Percentiles rank a stretch among this genome's conserved stretches.
phyloP scores from a whole-genome alignment of 2,797 vertebrate species.

The Thunnus albacares region DNA sequence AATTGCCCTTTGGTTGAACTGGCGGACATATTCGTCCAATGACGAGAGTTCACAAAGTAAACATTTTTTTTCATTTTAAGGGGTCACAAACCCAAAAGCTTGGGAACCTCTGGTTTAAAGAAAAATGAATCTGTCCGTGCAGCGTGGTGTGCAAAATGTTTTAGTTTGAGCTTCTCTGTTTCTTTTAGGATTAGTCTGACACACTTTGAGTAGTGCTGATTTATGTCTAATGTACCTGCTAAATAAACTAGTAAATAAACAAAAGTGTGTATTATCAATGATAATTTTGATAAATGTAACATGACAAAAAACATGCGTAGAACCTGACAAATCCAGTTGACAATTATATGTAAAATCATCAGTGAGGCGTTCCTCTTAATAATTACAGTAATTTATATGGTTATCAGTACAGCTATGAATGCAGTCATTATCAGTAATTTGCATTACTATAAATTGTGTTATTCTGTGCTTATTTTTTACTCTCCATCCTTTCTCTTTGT shows the following conservation, averaged over 20 bases:
- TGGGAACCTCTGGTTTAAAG: not conserved
- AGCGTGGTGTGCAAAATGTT: too few relatives aligned
- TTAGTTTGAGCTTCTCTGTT: too few relatives aligned
- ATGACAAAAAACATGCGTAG: not conserved
- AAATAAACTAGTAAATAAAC: too few relatives aligned
- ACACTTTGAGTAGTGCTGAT: not conserved
- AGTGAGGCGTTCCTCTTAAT: not conserved
- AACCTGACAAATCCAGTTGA: not conserved
- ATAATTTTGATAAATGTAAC: not conserved
- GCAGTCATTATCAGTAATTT: not conserved
- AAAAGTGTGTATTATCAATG: not conserved
- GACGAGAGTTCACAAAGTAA: too few relatives aligned
- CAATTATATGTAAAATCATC: not conserved
- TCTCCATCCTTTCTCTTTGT: conserved; percentile 3
- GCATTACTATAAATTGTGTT: conserved; percentile 6
- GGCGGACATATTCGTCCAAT: too few relatives aligned
- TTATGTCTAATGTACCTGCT: not conserved
- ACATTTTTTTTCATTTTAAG: too few relatives aligned
- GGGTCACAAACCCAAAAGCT: too few relatives aligned
- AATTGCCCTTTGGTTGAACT: too few relatives aligned
- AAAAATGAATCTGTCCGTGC: too few relatives aligned
- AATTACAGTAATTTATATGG: not conserved
- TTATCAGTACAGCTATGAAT: conserved; percentile 12
- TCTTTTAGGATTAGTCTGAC: not conserved
- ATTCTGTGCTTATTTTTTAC: conserved; percentile 12